A percentile compares a stretch with the other conserved stretches of the same genome.
phyloP scores from a whole-genome alignment of 2,888 invertebrate species.

The Sphinx pinastri region DNA sequence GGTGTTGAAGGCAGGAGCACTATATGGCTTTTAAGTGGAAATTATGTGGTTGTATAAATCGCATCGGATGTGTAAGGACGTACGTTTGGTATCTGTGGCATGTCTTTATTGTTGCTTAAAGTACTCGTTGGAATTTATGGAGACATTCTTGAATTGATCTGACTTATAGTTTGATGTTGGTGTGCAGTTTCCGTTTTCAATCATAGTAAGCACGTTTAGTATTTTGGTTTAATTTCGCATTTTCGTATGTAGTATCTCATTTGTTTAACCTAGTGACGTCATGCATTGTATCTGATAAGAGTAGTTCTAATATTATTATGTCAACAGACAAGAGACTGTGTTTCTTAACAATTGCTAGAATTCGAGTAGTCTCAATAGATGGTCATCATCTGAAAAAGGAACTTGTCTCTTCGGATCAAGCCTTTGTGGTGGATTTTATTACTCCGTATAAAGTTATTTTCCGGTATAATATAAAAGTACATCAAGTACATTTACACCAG shows the following conservation, averaged over 20 bases:
- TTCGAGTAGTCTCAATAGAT: too few relatives aligned
- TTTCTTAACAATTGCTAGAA: too few relatives aligned
- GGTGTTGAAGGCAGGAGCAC: slow-evolving; percentile 15
- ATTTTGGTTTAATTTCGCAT: background rate
- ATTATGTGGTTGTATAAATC: slow-evolving; percentile 2
- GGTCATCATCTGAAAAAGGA: too few relatives aligned
- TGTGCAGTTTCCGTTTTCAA: slow-evolving; percentile 1
- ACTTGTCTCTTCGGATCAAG: too few relatives aligned
- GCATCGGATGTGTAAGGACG: slow-evolving; percentile 23
- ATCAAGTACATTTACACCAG: too few relatives aligned
- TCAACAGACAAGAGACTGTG: too few relatives aligned
- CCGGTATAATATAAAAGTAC: too few relatives aligned
- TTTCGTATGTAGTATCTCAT: background rate
- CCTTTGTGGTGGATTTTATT: too few relatives aligned
- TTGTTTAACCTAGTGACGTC: background rate
- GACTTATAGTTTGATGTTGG: background rate
- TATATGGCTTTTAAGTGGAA: slow-evolving; percentile 19
- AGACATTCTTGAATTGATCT: slow-evolving; percentile 1
- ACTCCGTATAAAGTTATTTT: too few relatives aligned
- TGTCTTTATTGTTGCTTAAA: background rate
- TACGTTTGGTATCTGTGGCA: background rate
- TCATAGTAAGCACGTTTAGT: background rate
- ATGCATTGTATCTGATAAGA: too few relatives aligned
- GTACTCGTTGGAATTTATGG: slow-evolving; percentile 2
- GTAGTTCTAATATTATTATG: too few relatives aligned